Evolutionary conservation across 2,888 invertebrate genomes (phyloP), one percentile per base, ranked within the genome.

Genomic region (Limenitis arthemis): DNA sequence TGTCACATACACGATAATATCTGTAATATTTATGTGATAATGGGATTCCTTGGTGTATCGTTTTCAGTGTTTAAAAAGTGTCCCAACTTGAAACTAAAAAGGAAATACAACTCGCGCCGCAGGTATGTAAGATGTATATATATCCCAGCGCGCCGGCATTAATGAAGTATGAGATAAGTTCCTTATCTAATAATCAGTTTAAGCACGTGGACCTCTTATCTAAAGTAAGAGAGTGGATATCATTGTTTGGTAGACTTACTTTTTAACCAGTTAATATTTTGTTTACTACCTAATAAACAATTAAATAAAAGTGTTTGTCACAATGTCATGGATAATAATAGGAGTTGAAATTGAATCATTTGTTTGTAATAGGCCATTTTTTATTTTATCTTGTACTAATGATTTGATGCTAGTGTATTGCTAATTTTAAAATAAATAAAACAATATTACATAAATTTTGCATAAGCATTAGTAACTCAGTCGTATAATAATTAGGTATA

Each of bases 31-130:
- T 53, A 59, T 57, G 62, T 61, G 58, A 67, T 56, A 49, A 83
- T 83, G 82, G 82, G 82, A 20, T 81, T 83, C 49, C 60, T 84
- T 51, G 69, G 71, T 59, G 68, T 81, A 40, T 75, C 84, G 29
- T 79, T 82, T 53, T 78, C 84, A 32, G 72, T 84, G 65, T 82
- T 83, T 61, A 84, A 79, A 72, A 82, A 75, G 72, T 84, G 84
- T 49, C 83, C 84, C 0, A 79, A 74, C 59, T 66, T 83, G 34
- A 79, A 74, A 64, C 49, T 78, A 8, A 79, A 73, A 61, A 68
- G 71, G 62, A 77, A 64, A 61, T 67, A 55, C 52, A 70, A 68
- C 55, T 47, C 49, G 30, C 64, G 69, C 55, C 61, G 56, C 63
- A 79, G 79, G 79, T 79, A 75, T 55, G 46, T 62, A 55, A 61